Percentiles rank a stretch among this genome's conserved stretches.
These are phyloP conservation scores for Grammomys surdaster DNA, from an alignment of 2,113 vertebrate genomes.

Conservation along the genomic window DNA sequence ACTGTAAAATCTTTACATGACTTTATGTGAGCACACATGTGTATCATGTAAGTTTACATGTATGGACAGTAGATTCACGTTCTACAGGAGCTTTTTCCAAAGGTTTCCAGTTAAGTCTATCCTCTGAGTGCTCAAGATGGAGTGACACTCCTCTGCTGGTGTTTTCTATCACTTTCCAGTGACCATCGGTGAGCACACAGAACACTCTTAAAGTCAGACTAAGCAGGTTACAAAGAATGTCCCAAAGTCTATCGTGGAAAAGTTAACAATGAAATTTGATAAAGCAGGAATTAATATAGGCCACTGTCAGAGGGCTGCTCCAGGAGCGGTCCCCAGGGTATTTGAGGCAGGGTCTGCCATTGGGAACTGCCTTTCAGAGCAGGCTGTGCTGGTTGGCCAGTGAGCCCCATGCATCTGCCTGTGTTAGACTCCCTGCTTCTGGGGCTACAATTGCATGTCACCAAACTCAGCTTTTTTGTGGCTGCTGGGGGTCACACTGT, in stretches of 20 bases:
- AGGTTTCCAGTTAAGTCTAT: neutral
- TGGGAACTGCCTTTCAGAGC: neutral
- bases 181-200: neutral
- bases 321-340: neutral
- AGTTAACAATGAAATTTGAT: constrained; percentile 32
- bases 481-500: neutral
- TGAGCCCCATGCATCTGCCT: neutral
- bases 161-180: constrained; percentile 21
- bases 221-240: neutral
- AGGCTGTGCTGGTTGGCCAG: neutral
- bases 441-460: neutral
- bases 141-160: neutral
- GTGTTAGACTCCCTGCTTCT: no score
- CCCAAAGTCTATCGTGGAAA: neutral
- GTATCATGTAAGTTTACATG: neutral
- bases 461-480: neutral
- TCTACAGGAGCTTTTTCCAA: neutral
- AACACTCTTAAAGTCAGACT: neutral
- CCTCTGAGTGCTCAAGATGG: neutral
- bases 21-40: neutral
- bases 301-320: no score
- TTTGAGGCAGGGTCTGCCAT: neutral
- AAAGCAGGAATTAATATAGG: neutral
- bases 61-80: neutral
- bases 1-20: neutral